Evolutionary conservation across 2,888 invertebrate genomes (phyloP).

Genomic region (Catonia carolina): DNA sequence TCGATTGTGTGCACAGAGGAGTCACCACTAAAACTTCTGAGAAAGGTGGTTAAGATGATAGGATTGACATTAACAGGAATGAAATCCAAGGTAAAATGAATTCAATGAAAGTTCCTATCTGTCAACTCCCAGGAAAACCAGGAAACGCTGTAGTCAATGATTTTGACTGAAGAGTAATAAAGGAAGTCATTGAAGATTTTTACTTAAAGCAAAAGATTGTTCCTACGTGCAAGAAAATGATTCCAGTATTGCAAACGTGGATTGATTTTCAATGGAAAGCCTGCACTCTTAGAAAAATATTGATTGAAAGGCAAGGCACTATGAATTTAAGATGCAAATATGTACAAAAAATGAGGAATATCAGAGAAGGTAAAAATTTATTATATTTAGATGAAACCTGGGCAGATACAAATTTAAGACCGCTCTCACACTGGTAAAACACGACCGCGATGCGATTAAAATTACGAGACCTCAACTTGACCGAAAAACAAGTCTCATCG

Average conservation of each 20-base stretch:
- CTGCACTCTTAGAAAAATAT: background rate
- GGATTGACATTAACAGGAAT: too few species aligned
- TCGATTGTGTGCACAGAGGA: too few species aligned
- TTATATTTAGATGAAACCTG: constrained; percentile 22
- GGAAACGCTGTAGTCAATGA: background rate
- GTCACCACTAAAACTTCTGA: too few species aligned
- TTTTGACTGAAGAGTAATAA: background rate
- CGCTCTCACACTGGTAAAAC: too few species aligned
- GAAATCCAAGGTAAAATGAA: background rate
- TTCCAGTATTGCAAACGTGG: too few species aligned
- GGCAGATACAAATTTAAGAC: constrained; percentile 22
- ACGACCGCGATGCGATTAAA: too few species aligned
- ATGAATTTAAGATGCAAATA: constrained; percentile 2
- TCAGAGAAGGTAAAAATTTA: constrained; percentile 8
- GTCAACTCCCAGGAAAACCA: background rate
- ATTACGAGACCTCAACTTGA: too few species aligned
- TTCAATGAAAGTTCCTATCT: background rate
- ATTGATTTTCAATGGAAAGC: background rate
- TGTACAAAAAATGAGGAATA: constrained; percentile 3
- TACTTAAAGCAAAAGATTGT: background rate
- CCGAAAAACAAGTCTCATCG: too few species aligned
- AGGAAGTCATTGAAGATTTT: background rate
- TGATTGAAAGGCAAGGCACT: background rate
- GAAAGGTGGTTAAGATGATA: too few species aligned
- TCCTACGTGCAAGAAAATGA: too few species aligned